A percentile compares a stretch with the other conserved stretches of the same genome.
Conservation (phyloP, 2,113 vertebrate genomes). For the Ptychochromis oligacanthus region DNA sequence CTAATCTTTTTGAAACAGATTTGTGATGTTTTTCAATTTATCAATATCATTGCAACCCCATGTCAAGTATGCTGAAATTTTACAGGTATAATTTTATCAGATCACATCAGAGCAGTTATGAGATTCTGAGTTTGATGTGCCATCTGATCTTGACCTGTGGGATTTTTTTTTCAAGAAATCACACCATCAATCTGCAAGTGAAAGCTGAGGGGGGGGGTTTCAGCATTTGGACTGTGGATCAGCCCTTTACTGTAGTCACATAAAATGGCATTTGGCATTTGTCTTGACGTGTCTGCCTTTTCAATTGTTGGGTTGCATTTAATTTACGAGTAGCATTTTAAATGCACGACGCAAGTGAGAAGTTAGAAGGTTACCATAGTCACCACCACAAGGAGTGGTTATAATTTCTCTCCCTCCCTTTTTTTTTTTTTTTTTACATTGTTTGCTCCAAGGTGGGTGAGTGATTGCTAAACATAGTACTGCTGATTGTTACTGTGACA, state of each 20-base stretch:
- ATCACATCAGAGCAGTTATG: background rate
- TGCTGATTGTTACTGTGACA: background rate
- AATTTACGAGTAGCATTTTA: background rate
- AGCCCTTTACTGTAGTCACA: background rate
- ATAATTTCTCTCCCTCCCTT: too few species aligned
- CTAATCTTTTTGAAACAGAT: too few species aligned
- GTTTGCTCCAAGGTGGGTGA: background rate
- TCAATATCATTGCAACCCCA: background rate
- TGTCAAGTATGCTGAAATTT: background rate
- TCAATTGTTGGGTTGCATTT: background rate
- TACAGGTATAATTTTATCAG: background rate
- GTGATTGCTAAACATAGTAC: background rate
- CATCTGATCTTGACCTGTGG: background rate
- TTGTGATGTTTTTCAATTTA: background rate
- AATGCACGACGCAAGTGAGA: background rate
- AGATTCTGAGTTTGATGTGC: background rate
- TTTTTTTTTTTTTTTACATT: background rate
- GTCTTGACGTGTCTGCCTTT: background rate
- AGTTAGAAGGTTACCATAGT: background rate
- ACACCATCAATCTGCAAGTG: background rate
- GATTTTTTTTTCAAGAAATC: background rate
- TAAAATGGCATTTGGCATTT: background rate
- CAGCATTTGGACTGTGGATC: background rate
- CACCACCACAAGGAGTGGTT: background rate
- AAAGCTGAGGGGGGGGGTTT: background rate